Conservation (phyloP, 1,140 invertebrate genomes). For the Archegozetes longisetosus region DNA sequence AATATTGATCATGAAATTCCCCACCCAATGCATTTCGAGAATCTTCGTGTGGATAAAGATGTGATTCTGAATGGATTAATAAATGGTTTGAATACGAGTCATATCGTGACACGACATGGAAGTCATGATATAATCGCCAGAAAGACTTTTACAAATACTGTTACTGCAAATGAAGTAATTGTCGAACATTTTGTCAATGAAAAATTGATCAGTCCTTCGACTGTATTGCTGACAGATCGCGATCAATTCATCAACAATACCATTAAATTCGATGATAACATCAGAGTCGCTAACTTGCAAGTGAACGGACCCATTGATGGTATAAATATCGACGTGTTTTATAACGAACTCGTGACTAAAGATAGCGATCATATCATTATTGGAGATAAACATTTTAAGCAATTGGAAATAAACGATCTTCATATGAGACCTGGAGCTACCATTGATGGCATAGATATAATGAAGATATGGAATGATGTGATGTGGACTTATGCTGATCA, state of each 20-base stretch:
- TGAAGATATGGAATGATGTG: constrained; percentile 15
- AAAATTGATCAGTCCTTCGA: constrained; percentile 3
- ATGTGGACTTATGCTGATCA: constrained; percentile 15
- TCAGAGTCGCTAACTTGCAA: background rate
- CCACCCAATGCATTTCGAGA: constrained; percentile 6
- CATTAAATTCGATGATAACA: constrained; percentile 3
- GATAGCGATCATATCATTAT: constrained; percentile 9
- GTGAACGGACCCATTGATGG: constrained; percentile 6
- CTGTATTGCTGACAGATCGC: constrained; percentile 12
- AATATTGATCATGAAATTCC: constrained; percentile 11
- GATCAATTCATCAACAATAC: constrained; percentile 12
- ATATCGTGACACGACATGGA: constrained; percentile 17
- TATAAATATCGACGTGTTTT: constrained; percentile 14
- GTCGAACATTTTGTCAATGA: constrained; percentile 16
- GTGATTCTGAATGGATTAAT: constrained; percentile 10
- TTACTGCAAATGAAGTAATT: constrained; percentile 2
- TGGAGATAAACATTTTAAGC: constrained; percentile 13
- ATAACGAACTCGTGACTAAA: constrained; percentile 4
- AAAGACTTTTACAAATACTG: constrained; percentile 3
- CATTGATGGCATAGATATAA: constrained; percentile 16
- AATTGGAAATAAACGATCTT: constrained; percentile 8
- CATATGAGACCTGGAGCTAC: background rate
- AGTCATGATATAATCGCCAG: constrained; percentile 10
- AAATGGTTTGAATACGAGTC: constrained; percentile 7
- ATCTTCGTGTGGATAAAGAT: background rate